Evolutionary conservation across 2,113 vertebrate genomes (phyloP), one percentile per base, ranked within the genome.

Genomic region (Forbesichthys papilliferus): DNA sequence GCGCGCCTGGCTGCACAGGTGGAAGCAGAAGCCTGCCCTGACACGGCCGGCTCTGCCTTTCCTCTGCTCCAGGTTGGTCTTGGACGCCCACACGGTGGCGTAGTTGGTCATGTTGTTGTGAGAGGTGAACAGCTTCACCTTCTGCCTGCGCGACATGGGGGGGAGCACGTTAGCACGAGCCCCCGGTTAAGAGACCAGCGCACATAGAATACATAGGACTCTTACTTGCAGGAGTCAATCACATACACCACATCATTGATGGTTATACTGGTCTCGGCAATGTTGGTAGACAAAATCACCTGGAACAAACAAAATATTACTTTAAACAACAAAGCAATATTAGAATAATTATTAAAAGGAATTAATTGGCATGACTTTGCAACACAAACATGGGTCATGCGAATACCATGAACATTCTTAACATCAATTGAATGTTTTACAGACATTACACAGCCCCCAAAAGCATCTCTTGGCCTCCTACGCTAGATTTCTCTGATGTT

Each of bases 91-190:
- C 0, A 99, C 96, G 0, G 96, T 99, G 73, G 97, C 96, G 27
- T 98, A 99, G 89, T 99, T 99, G 56, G 98, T 99, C 96, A 99
- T 98, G 68, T 98, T 99, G 87, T 98, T 99, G 81, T 99, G 96
- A 67, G 97, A 94, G 4, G 97, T 98, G 81, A 99, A 98, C 13
- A 99, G 88, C 82, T 99, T 99, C 85, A 97, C 95, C 74, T 98
- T 99, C 80, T 99, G 96, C 82, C 97, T 99, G 80, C 11, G 54
- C 12, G 12, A 12, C 47, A 16, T 54, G n/a, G n/a, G 13, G 52
- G 49, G 9, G 9, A 12, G 49, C 36, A 42, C 36, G 4, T 42
- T 42, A 42, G 36, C 27, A 27, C 2, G 27, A 27, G 27, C 27
- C 27, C 27, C 27, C 27, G 2, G 27, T 27, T 27, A 27, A 57